These are phyloP conservation scores for Lipophrys pholis DNA, from an alignment of 2,113 vertebrate genomes.

Conservation along the genomic window DNA sequence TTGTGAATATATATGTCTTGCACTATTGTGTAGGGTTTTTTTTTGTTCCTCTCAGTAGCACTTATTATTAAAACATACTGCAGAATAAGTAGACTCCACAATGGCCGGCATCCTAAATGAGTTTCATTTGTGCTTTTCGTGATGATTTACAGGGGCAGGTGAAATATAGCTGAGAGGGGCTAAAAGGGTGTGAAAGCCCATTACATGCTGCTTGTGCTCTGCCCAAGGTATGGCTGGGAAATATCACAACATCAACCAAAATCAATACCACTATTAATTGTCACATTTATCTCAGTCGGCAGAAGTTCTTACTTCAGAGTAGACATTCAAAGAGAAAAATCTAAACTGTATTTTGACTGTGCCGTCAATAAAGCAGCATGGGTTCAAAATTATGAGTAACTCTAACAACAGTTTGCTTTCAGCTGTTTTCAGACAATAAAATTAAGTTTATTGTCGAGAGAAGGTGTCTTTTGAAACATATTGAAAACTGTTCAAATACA, in stretches of 20 bases:
- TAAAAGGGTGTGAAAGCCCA: background rate
- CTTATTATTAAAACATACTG: conserved; percentile 15
- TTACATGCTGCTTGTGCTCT: background rate
- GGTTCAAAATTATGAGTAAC: too few relatives aligned
- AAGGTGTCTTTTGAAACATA: too few relatives aligned
- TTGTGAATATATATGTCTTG: too few relatives aligned
- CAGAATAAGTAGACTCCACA: background rate
- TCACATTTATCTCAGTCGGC: background rate
- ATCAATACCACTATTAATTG: background rate
- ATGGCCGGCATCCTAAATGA: conserved; percentile 2
- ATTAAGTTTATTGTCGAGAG: too few relatives aligned
- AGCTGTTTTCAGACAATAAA: too few relatives aligned
- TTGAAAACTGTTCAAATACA: too few relatives aligned
- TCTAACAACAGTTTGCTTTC: too few relatives aligned
- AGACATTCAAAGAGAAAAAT: background rate
- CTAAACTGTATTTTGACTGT: background rate
- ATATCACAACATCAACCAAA: background rate
- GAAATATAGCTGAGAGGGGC: background rate
- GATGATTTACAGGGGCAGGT: conserved; percentile 18
- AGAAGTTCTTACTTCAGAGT: background rate
- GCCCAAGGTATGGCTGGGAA: background rate
- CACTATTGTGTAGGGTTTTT: too few relatives aligned
- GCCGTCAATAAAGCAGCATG: background rate
- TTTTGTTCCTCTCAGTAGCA: too few relatives aligned
- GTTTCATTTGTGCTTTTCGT: background rate